These are phyloP conservation scores for Drosophila falleni DNA, from an alignment of 2,888 invertebrate species.

Conservation along the genomic window DNA sequence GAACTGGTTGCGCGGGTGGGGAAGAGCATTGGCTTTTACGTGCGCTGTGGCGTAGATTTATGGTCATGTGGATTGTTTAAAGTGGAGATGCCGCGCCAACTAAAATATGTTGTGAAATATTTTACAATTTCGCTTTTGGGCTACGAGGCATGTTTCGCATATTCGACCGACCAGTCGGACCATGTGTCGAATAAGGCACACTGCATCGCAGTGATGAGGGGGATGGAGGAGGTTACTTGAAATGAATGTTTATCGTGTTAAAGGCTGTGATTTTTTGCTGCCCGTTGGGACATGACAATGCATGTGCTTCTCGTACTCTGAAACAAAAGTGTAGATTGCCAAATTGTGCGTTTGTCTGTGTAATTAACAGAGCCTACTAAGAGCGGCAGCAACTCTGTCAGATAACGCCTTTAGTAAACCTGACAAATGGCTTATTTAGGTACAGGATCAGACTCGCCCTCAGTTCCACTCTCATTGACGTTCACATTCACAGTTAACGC, in stretches of 20 bases:
- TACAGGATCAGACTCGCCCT: constrained; percentile 56
- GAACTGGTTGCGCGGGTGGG: too few relatives aligned
- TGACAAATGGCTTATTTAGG: constrained; percentile 78
- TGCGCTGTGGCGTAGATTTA: constrained; percentile 64
- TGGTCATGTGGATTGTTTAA: constrained; percentile 76
- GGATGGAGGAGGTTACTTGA: constrained; percentile 51
- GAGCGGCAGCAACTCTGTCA: constrained; percentile 5
- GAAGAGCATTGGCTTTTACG: constrained; percentile 45
- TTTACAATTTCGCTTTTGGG: constrained; percentile 72
- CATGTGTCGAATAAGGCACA: neutral
- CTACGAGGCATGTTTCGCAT: constrained; percentile 30
- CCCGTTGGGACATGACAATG: constrained; percentile 32
- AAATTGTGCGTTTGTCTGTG: constrained; percentile 54
- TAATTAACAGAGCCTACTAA: constrained; percentile 63
- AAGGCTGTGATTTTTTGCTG: constrained; percentile 64
- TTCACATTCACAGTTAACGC: neutral
- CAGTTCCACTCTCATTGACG: neutral
- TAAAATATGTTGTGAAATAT: constrained; percentile 77
- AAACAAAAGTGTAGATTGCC: constrained; percentile 42
- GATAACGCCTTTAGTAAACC: constrained; percentile 54
- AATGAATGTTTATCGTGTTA: constrained; percentile 77
- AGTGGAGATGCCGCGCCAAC: constrained; percentile 67
- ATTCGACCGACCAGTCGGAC: constrained; percentile 20
- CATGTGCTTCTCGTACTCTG: constrained; percentile 25
- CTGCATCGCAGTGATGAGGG: neutral